Evolutionary conservation across 2,888 invertebrate genomes (phyloP).

Genomic region (Nemoura dubitans): DNA sequence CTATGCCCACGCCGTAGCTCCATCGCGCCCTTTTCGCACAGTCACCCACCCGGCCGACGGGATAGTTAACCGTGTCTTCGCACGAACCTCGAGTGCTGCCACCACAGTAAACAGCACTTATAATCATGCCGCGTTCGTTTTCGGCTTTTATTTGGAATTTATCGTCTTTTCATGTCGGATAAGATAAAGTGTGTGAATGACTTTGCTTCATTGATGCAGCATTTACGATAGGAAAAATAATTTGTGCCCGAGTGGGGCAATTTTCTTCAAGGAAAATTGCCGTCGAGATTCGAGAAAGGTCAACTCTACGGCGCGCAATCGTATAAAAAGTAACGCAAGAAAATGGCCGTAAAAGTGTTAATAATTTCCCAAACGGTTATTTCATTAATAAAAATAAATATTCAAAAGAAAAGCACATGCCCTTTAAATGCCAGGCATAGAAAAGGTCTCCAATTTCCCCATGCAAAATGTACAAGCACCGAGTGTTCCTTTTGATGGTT

Average conservation of each 20-base stretch:
- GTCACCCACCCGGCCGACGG: constrained; percentile 1
- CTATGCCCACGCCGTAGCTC: too few relatives aligned
- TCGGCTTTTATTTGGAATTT: not conserved
- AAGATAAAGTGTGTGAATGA: not conserved
- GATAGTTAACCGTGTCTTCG: constrained; percentile 2
- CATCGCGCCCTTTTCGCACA: not conserved
- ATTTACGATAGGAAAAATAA: not conserved
- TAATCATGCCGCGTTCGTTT: not conserved
- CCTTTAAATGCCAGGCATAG: not conserved
- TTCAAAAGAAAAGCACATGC: not conserved
- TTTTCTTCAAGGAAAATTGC: not conserved
- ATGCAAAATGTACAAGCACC: not conserved
- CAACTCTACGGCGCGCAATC: not conserved
- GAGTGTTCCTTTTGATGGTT: constrained; percentile 5
- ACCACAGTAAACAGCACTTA: not conserved
- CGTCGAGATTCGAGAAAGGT: not conserved
- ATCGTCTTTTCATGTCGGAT: not conserved
- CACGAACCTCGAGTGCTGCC: constrained; percentile 16
- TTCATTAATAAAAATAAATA: constrained; percentile 2
- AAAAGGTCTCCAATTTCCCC: not conserved
- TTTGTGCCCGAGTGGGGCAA: not conserved
- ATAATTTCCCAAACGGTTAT: not conserved
- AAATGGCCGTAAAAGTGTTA: not conserved
- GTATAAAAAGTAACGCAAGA: not conserved
- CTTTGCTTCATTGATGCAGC: not conserved